Evolutionary conservation across 2,888 invertebrate species (phyloP), one percentile per base, ranked within the genome.

Genomic region (Gymnocheta viridis): DNA sequence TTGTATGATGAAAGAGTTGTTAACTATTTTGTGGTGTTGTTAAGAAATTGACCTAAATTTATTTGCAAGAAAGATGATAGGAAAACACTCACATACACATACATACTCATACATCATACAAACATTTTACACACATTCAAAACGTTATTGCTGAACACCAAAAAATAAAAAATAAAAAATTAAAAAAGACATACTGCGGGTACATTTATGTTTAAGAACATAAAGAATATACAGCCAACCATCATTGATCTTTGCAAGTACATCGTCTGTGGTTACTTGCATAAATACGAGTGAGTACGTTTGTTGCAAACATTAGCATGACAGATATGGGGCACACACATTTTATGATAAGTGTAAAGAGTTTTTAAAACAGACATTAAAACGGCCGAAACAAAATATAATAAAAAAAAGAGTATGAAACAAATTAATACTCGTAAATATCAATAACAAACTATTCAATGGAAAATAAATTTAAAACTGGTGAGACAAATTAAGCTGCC

Each of bases 281-380:
- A 47, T 29, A 32, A 38, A 70, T 19, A 73, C 22, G 14, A 47
- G 22, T 24, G n/a, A 19, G 9, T n/a, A n/a, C 14, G 10, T 29
- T 27, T 70, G 79, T 72, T 79, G 62, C 70, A 79, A 67, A 66
- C 62, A 66, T 49, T 67, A 83, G 76, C 70, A 79, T 83, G 82
- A 83, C 82, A 83, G 73, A 83, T 76, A 70, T 83, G 82, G 82
- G 74, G 82, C 82, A 83, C 79, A 79, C 64, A 83, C 82, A 74
- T 54, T 81, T 69, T 69, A 69, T 47, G 80, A 73, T 51, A 51
- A 60, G 67, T 60, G 22, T 67, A 60, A 54, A 77, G 32, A 56
- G 38, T 22, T 35, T 60, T 47, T 29, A 17, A 27, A 17, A 17
- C 64, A 32, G 64, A 44, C 74, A 44, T 66, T 54, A 32, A 44